Percentiles rank a stretch among this genome's conserved stretches.
Evolutionary conservation across 2,113 vertebrate species (phyloP).

Genomic region (Festucalex cinctus): DNA sequence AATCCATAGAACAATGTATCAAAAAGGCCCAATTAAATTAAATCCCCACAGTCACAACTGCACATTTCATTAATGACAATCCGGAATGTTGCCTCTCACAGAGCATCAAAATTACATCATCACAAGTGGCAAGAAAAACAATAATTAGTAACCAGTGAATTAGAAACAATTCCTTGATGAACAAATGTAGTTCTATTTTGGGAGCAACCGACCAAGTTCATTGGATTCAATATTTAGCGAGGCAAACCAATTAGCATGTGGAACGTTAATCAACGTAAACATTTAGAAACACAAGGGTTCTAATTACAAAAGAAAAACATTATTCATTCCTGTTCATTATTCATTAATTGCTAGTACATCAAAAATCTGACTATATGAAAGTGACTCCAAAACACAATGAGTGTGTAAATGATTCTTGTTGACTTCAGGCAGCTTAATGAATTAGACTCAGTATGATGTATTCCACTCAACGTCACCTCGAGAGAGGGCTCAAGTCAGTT

Average conservation of each 20-base stretch:
- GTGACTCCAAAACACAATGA: constrained; percentile 24
- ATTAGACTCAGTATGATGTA: constrained; percentile 16
- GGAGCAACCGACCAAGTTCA: constrained; percentile 46
- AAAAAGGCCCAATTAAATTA: not conserved
- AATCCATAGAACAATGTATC: not conserved
- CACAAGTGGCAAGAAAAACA: constrained; percentile 29
- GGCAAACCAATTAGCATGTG: constrained; percentile 50
- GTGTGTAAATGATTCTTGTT: constrained; percentile 12
- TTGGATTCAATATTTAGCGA: constrained; percentile 49
- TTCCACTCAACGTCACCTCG: constrained; percentile 25
- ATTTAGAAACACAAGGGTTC: constrained; percentile 45
- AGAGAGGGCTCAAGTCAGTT: not conserved
- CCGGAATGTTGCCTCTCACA: constrained; percentile 9
- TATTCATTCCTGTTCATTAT: constrained; percentile 38
- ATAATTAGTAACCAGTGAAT: constrained; percentile 38
- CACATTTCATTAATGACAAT: constrained; percentile 10
- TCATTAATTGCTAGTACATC: constrained; percentile 22
- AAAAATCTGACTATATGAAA: constrained; percentile 31
- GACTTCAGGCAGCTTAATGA: constrained; percentile 39
- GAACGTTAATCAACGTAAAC: constrained; percentile 52
- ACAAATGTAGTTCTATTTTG: constrained; percentile 50
- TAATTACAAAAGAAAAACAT: constrained; percentile 55
- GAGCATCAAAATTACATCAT: constrained; percentile 26
- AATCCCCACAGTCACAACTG: not conserved
- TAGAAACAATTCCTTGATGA: constrained; percentile 44